These are phyloP conservation scores for Halictus rubicundus DNA, from an alignment of 1,140 invertebrate genomes.

Conservation along the genomic window DNA sequence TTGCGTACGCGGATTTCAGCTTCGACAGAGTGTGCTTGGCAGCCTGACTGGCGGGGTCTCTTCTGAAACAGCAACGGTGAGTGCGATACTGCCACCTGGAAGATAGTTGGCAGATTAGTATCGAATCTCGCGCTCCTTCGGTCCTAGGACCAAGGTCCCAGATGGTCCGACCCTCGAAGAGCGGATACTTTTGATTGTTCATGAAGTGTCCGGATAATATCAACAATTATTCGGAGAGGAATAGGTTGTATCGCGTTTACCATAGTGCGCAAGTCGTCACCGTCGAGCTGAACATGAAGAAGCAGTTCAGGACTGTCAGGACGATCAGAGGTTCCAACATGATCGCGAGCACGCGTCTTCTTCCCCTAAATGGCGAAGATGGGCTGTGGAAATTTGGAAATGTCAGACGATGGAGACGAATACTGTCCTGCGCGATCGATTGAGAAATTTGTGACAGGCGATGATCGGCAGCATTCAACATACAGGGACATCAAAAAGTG, in stretches of 20 bases:
- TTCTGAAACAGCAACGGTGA: conserved; percentile 45
- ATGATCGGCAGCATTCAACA: background rate
- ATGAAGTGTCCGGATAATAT: too few relatives aligned
- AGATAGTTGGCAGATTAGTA: background rate
- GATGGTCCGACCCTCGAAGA: too few relatives aligned
- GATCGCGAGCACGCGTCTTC: background rate
- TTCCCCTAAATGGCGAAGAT: background rate
- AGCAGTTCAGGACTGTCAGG: conserved; percentile 66
- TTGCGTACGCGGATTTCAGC: background rate
- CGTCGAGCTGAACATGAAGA: conserved; percentile 69
- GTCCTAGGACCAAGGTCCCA: too few relatives aligned
- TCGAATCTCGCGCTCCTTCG: background rate
- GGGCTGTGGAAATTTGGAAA: conserved; percentile 12
- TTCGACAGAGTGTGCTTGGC: conserved; percentile 1
- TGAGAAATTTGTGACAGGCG: background rate
- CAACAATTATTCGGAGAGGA: too few relatives aligned
- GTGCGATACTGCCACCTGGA: conserved; percentile 57
- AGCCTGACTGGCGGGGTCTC: background rate
- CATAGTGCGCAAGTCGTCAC: conserved; percentile 67
- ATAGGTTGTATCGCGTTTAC: too few relatives aligned
- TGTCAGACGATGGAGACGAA: background rate
- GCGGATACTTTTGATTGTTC: too few relatives aligned
- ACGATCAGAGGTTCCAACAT: conserved; percentile 67
- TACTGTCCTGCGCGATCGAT: background rate
- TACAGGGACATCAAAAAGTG: too few relatives aligned